These are phyloP conservation scores for Phylloscopus collybita DNA, from an alignment of 2,797 vertebrate species.

Conservation along the genomic window DNA sequence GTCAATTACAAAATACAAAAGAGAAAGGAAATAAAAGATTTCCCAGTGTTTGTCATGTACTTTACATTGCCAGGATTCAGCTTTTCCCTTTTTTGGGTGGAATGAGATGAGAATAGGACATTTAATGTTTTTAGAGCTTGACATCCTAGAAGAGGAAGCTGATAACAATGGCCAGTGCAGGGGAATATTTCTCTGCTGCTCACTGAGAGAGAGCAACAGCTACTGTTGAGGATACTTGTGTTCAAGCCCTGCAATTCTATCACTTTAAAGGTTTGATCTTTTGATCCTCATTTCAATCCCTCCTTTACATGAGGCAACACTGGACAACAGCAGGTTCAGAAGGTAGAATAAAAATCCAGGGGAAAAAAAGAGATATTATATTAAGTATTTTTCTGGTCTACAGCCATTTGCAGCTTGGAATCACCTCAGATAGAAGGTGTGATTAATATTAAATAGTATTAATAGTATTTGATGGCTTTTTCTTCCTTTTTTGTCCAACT, in stretches of 20 bases:
- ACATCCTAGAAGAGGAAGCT: background rate
- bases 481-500: background rate
- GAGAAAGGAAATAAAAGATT: background rate
- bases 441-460: background rate
- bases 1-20: background rate
- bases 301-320: background rate
- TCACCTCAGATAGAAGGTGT: background rate
- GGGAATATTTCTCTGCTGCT: fast-evolving
- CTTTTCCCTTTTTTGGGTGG: background rate
- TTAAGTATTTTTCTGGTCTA: background rate
- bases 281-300: background rate
- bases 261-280: background rate
- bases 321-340: background rate
- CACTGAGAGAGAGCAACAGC: background rate
- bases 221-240: background rate
- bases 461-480: background rate
- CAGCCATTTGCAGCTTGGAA: background rate
- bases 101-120: background rate
- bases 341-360: background rate
- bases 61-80: background rate
- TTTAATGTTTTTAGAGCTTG: background rate
- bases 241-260: background rate
- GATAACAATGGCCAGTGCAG: background rate
- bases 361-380: background rate
- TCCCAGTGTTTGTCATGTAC: background rate